phyloP scores from a whole-genome alignment of 2,797 vertebrate genomes.

The Leptoclinus maculatus region DNA sequence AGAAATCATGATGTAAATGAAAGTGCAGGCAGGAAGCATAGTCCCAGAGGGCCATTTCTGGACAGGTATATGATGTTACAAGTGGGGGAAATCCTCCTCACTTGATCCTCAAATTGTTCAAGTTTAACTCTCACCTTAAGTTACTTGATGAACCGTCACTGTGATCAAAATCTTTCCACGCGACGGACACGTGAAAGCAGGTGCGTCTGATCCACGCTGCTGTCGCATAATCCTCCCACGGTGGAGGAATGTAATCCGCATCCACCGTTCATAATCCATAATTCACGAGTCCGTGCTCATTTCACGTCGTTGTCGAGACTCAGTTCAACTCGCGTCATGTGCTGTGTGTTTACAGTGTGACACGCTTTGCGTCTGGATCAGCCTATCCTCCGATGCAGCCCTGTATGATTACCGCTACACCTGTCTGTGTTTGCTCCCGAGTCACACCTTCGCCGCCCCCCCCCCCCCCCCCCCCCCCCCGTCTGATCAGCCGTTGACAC shows the following conservation, averaged over 20 bases:
- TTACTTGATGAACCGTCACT: not conserved
- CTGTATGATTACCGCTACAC: conserved; percentile 20
- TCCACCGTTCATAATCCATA: conserved; percentile 28
- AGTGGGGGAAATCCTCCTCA: not conserved
- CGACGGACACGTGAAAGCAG: conserved; percentile 11
- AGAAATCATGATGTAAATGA: too few species aligned
- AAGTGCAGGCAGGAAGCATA: not conserved
- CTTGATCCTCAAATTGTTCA: not conserved
- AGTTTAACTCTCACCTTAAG: not conserved
- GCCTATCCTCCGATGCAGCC: not conserved
- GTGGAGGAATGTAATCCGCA: conserved; percentile 37
- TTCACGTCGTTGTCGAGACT: not conserved
- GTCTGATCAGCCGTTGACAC: conserved; percentile 54
- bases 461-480: conserved; percentile 58
- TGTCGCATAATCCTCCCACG: conserved; percentile 32
- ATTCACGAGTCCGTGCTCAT: conserved; percentile 19
- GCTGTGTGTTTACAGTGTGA: conserved; percentile 25
- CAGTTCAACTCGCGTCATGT: not conserved
- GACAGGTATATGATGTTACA: not conserved
- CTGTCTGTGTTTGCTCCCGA: conserved; percentile 25
- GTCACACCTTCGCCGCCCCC: conserved; percentile 21
- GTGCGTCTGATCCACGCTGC: conserved; percentile 8
- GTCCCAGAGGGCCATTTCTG: too few species aligned
- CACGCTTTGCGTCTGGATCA: not conserved
- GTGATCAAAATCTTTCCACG: conserved; percentile 15